Evolutionary conservation across 1,140 invertebrate genomes (phyloP), one percentile per base, ranked within the genome.

Genomic region (Formica exsecta): DNA sequence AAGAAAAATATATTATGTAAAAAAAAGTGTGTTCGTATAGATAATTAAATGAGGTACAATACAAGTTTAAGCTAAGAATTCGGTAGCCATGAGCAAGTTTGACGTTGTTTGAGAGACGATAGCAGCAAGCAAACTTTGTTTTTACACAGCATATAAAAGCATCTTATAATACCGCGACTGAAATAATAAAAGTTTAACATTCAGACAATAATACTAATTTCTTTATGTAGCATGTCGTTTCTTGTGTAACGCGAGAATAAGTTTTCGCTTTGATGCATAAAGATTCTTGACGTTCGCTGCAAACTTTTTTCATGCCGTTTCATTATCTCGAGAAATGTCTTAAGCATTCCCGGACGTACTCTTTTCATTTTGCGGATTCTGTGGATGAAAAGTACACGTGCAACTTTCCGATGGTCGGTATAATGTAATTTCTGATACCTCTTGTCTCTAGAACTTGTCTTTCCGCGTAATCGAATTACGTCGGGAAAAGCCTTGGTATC

Each of bases 221-320:
- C 41, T 68, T 73, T 83, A 61, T 59, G 38, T 44, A 83, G 79
- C 54, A 61, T 83, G 48, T 54, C 79, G 79, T 38, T 62, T 74
- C 79, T 48, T 61, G 66, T 74, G 19, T 38, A 80, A 48, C 48
- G 48, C 70, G 29, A 54, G 16, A 51, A 54, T 51, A 54, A 74
- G 68, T 83, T 83, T 83, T 73, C 54, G 38, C 79, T 83, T 83
- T 74, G 79, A 73, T 83, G 59, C 25, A 83, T 83, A 73, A 41
- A 32, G 77, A 83, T 74, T 83, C 79, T 73, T 83, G 54, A 83
- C 57, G 54, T 83, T 70, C 36, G 54, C 25, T 32, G 54, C 68
- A 44, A 83, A 83, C 79, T 83, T 83, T 83, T 74, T 74, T 41
- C 54, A 61, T 62, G 79, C 79, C 79, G 54, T 74, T 41, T 83